Percentiles rank a stretch among this genome's conserved stretches.
Conservation (phyloP, 1,140 invertebrate genomes). For the Pseudachorutes palmiensis region DNA sequence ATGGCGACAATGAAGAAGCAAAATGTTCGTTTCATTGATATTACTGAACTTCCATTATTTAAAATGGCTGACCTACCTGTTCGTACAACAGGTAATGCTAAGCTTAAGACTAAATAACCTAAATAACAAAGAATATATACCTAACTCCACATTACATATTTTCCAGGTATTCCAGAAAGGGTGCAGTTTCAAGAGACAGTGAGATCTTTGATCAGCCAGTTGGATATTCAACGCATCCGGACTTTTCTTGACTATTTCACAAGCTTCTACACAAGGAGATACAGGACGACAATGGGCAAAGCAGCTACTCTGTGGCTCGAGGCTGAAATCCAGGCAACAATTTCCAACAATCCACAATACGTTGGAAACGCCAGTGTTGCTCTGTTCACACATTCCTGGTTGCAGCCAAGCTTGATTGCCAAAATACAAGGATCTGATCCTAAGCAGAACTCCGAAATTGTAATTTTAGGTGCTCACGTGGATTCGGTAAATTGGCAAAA, state of each 20-base stretch:
- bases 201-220: background rate
- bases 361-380: background rate
- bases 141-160: background rate
- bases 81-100: background rate
- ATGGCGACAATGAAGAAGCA: background rate
- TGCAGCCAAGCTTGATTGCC: background rate
- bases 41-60: background rate
- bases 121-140: too few relatives aligned
- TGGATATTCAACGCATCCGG: background rate
- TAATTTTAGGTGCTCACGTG: background rate
- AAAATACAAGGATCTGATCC: background rate
- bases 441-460: background rate
- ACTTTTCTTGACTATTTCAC: background rate
- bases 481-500: background rate
- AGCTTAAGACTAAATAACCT: background rate
- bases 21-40: background rate
- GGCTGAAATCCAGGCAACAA: background rate
- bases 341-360: background rate
- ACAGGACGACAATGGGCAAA: background rate
- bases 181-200: background rate
- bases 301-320: background rate
- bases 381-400: background rate
- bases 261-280: background rate
- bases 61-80: background rate
- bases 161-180: background rate